These are phyloP conservation scores for Eueides isabella DNA, from an alignment of 1,140 invertebrate species.

Conservation along the genomic window DNA sequence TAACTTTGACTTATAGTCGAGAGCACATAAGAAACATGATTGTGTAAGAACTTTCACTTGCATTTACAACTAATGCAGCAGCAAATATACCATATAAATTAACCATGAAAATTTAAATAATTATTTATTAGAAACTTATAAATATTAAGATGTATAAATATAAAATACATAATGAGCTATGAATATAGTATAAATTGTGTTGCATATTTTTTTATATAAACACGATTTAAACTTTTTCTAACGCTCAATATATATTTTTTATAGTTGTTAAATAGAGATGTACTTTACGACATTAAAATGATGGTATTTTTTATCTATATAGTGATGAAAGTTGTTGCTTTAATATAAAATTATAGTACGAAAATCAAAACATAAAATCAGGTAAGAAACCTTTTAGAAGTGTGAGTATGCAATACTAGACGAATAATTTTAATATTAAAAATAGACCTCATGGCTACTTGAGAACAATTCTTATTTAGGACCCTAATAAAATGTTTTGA, in stretches of 20 bases:
- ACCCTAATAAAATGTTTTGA: slow-evolving; percentile 26
- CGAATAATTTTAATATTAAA: slow-evolving; percentile 32
- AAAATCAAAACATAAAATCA: slow-evolving; percentile 16
- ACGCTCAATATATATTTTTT: not conserved
- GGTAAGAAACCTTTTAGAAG: slow-evolving; percentile 36
- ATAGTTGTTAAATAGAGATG: not conserved
- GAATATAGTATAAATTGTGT: not conserved
- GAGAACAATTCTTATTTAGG: not conserved
- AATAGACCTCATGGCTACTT: not conserved
- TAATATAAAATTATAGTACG: not conserved
- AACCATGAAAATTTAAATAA: not conserved
- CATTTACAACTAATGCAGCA: slow-evolving; percentile 32
- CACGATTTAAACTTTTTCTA: not conserved
- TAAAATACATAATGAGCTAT: not conserved
- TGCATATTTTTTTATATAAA: not conserved
- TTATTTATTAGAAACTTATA: not conserved
- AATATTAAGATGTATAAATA: not conserved
- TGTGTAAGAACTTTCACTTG: slow-evolving; percentile 39
- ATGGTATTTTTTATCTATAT: no score
- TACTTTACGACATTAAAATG: no score
- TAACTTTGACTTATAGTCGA: slow-evolving; percentile 33
- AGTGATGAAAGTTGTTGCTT: not conserved
- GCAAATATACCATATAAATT: not conserved
- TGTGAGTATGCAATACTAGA: slow-evolving; percentile 28
- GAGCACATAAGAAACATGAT: slow-evolving; percentile 31